Evolutionary conservation across 2,888 invertebrate genomes (phyloP).

Genomic region (Agonopterix arenella): DNA sequence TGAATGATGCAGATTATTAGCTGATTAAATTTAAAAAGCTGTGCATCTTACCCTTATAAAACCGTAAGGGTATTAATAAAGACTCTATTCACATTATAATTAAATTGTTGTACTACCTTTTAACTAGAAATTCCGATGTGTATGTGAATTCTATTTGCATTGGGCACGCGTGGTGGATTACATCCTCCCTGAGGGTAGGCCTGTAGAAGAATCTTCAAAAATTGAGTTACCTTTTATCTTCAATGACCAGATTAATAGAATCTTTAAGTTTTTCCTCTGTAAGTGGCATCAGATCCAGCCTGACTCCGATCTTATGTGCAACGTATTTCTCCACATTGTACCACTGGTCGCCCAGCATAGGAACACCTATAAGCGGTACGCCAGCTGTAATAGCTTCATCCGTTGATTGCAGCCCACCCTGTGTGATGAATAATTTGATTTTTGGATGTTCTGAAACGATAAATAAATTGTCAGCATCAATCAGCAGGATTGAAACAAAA

Average conservation of each 20-base stretch:
- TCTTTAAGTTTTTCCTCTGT: conserved; percentile 20
- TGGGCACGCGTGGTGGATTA: too few relatives aligned
- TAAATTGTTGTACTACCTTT: too few relatives aligned
- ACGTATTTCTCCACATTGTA: conserved; percentile 36
- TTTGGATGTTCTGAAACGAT: conserved; percentile 46
- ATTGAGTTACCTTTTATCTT: conserved; percentile 17
- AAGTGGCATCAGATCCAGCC: conserved; percentile 23
- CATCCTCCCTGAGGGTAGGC: too few relatives aligned
- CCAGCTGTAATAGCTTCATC: conserved; percentile 53
- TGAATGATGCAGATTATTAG: too few relatives aligned
- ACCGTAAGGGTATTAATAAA: too few relatives aligned
- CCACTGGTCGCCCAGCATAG: conserved; percentile 53
- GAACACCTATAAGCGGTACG: conserved; percentile 47
- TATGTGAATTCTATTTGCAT: too few relatives aligned
- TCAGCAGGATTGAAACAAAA: too few relatives aligned
- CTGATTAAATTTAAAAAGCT: too few relatives aligned
- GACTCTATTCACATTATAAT: too few relatives aligned
- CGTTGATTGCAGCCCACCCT: conserved; percentile 56
- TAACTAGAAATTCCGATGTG: too few relatives aligned
- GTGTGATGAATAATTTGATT: conserved; percentile 56
- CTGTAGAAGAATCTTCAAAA: background rate
- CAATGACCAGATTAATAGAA: conserved; percentile 22
- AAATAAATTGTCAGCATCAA: background rate
- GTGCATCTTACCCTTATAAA: too few relatives aligned
- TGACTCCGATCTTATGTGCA: conserved; percentile 30